Conservation (phyloP, 2,113 vertebrate species). For the Asarcornis scutulata region DNA sequence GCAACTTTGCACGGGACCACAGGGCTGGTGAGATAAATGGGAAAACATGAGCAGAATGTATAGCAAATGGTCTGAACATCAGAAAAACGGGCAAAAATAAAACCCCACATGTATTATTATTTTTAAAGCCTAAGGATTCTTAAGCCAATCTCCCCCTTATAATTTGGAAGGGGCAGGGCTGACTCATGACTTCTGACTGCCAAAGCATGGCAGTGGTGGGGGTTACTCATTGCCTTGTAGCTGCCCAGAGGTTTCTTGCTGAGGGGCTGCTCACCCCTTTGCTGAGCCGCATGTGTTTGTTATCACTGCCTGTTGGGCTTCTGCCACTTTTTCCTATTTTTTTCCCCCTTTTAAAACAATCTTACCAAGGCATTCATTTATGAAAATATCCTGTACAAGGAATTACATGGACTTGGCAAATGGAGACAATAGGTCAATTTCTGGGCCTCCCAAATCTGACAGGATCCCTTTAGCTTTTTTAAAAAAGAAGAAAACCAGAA, state of each 20-base stretch:
- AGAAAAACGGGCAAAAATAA: neutral
- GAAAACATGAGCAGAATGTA: neutral
- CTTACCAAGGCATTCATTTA: neutral
- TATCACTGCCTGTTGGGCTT: neutral
- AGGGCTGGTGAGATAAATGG: neutral
- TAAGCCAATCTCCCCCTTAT: neutral
- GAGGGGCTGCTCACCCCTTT: slow-evolving; percentile 11
- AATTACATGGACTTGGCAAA: neutral
- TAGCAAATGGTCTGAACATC: neutral
- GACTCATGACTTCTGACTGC: slow-evolving; percentile 34
- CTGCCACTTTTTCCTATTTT: neutral
- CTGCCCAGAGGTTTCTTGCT: neutral
- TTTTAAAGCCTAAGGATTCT: slow-evolving; percentile 10
- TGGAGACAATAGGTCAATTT: neutral
- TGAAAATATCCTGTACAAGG: neutral
- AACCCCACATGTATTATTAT: neutral
- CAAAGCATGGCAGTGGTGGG: neutral
- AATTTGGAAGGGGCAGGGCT: neutral
- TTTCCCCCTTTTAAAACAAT: neutral
- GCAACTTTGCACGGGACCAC: neutral
- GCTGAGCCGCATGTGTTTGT: neutral
- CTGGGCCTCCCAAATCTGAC: neutral
- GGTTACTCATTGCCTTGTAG: neutral
- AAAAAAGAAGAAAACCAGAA: neutral
- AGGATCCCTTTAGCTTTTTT: slow-evolving; percentile 10